These are phyloP conservation scores for Heliothis peltigera DNA, from an alignment of 2,888 invertebrate species.

Conservation along the genomic window DNA sequence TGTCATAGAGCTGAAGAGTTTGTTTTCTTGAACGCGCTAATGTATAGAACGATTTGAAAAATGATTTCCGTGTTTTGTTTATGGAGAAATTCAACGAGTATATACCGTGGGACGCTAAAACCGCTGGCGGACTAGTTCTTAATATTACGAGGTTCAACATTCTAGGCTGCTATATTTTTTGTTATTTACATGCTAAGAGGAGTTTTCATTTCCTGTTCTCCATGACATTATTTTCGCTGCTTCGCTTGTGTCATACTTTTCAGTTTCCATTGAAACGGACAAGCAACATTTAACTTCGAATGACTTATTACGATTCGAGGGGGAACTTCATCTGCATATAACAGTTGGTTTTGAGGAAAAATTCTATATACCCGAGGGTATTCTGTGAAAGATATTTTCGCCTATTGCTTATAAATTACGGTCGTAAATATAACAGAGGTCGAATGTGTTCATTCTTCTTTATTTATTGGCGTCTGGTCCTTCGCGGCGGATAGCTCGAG, in stretches of 20 bases:
- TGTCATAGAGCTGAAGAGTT: too few relatives aligned
- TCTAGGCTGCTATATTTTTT: neutral
- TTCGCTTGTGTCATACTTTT: constrained; percentile 7
- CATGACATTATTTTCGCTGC: neutral
- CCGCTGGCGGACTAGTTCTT: too few relatives aligned
- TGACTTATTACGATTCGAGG: constrained; percentile 39
- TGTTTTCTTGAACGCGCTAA: too few relatives aligned
- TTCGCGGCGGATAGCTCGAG: constrained; percentile 47
- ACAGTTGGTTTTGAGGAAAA: constrained; percentile 23
- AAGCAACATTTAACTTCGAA: constrained; percentile 30
- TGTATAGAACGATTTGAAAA: too few relatives aligned
- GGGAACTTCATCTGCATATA: constrained; percentile 19
- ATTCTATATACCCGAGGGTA: constrained; percentile 35
- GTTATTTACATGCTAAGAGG: neutral
- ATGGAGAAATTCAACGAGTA: too few relatives aligned
- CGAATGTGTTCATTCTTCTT: constrained; percentile 71
- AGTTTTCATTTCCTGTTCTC: neutral
- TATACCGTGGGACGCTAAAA: too few relatives aligned
- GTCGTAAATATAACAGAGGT: constrained; percentile 73
- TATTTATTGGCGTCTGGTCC: constrained; percentile 63
- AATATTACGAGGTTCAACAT: neutral
- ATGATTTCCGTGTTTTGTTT: too few relatives aligned
- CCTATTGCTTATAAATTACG: constrained; percentile 64
- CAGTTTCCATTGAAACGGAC: constrained; percentile 17
- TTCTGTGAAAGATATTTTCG: constrained; percentile 44